Conservation (phyloP, 2,113 vertebrate species). For the Bambusicola thoracicus region DNA sequence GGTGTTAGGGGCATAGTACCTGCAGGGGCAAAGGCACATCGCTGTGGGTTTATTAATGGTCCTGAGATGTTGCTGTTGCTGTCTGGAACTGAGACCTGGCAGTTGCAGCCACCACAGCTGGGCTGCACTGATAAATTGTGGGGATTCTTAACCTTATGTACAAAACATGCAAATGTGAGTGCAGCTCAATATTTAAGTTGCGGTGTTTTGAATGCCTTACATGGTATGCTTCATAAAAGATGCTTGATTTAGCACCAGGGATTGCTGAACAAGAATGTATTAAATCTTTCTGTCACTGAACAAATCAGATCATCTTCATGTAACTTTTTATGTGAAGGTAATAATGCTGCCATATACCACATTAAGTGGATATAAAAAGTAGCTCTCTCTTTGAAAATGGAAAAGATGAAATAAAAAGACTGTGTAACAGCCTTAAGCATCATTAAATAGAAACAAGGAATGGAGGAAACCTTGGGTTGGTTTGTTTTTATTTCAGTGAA, state of each 20-base stretch:
- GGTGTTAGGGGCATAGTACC: not conserved
- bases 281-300: not conserved
- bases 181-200: not conserved
- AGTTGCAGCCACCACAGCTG: rapidly evolving
- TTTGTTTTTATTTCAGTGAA: no score
- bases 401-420: not conserved
- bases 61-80: not conserved
- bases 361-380: not conserved
- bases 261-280: not conserved
- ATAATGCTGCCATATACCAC: not conserved
- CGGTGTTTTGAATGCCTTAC: not conserved
- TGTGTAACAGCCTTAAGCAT: not conserved
- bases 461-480: not conserved
- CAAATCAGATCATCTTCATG: not conserved
- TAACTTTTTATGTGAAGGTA: not conserved
- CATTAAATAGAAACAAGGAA: not conserved
- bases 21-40: not conserved
- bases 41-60: rapidly evolving
- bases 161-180: not conserved
- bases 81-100: not conserved
- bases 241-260: not conserved
- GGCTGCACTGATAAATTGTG: not conserved
- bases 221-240: not conserved
- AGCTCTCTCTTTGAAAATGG: not conserved
- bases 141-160: not conserved